Base-by-base conservation (phyloP, 2,113 vertebrate genomes). In the Xiphorhynchus elegans region DNA sequence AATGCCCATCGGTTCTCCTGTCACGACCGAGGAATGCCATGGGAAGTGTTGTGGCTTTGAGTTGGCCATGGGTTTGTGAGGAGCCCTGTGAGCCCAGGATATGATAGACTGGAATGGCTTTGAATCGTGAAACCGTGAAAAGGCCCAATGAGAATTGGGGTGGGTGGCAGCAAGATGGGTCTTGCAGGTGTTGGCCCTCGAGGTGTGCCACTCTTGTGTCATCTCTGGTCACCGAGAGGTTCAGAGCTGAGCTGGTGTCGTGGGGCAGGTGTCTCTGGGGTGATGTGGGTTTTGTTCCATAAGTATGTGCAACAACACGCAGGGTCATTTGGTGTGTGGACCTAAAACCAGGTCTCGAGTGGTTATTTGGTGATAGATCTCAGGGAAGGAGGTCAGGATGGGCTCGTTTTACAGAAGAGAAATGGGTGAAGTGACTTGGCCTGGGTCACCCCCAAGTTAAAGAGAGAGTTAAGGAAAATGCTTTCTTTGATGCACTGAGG, bases 241-340 rank as follows among this genome's bases (percentile, higher is more conserved):
- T 59, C 29, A 44, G 66, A 12, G 17, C 7, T 29, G 35, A 37
- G 4, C 20, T n/a, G 25, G 3, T 28, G n/a, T 6, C 29, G 18
- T 49, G 40, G 37, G 42, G 11, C 9, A 33, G 67, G 11, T 25
- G 72, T 35, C 19, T 82, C 11, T 0, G 3, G 63, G 29, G 13
- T 9, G 15, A 23, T 16, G 35, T 23, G 58, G 40, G 33, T 17
- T 50, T 53, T 62, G n/a, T 50, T 64, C 29, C 9, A 3, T 16
- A 31, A 75, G 17, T 0, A 0, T 2, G 8, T 59, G 14, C 10
- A 39, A 85, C 93, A 42, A 24, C 37, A 37, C 37, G 37, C 4
- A 6, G 28, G 0, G 0, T 73, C 8, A 0, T 24, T 25, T 26
- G 7, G 7, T 28, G 11, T 0, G 1, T 1, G 3, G 31, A 86